A percentile compares a stretch with the other conserved stretches of the same genome.
Conservation (phyloP, 2,797 vertebrate genomes). For the Acipenser ruthenus region DNA sequence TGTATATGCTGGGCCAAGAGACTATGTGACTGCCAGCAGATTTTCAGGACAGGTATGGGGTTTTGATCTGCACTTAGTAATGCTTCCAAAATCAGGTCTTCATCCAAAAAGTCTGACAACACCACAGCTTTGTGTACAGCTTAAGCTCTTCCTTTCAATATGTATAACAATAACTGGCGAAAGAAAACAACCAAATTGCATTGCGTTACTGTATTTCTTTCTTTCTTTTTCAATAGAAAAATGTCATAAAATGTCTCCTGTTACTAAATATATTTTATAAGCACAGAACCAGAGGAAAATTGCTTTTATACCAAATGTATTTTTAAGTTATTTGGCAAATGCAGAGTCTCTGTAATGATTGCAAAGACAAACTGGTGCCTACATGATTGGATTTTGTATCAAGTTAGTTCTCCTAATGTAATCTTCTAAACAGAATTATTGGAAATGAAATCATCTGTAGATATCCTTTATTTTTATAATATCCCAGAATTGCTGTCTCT, state of each 20-base stretch:
- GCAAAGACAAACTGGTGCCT: conserved; percentile 36
- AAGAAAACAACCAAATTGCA: conserved; percentile 6
- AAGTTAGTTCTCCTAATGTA: conserved; percentile 53
- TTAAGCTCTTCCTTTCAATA: too few relatives aligned
- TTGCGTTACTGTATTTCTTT: neutral
- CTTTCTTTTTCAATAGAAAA: conserved; percentile 13
- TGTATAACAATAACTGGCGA: too few relatives aligned
- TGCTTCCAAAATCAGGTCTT: too few relatives aligned
- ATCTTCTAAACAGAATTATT: conserved; percentile 45
- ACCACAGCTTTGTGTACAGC: too few relatives aligned
- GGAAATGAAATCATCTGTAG: conserved; percentile 29
- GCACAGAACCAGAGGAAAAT: conserved; percentile 24
- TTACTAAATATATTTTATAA: conserved; percentile 31
- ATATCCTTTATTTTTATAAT: conserved; percentile 11
- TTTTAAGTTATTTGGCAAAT: conserved; percentile 54
- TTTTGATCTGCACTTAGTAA: too few relatives aligned
- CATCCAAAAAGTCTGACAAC: too few relatives aligned
- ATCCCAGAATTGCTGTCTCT: conserved; percentile 6
- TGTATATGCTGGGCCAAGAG: too few relatives aligned
- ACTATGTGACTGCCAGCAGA: too few relatives aligned
- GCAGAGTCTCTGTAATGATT: conserved; percentile 47
- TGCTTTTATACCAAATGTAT: conserved; percentile 49
- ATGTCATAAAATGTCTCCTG: conserved; percentile 17
- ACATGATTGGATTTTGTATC: conserved; percentile 56
- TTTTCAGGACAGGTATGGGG: too few relatives aligned